Base-by-base conservation (phyloP, 2,113 vertebrate species). In the Pterocles burchelli region DNA sequence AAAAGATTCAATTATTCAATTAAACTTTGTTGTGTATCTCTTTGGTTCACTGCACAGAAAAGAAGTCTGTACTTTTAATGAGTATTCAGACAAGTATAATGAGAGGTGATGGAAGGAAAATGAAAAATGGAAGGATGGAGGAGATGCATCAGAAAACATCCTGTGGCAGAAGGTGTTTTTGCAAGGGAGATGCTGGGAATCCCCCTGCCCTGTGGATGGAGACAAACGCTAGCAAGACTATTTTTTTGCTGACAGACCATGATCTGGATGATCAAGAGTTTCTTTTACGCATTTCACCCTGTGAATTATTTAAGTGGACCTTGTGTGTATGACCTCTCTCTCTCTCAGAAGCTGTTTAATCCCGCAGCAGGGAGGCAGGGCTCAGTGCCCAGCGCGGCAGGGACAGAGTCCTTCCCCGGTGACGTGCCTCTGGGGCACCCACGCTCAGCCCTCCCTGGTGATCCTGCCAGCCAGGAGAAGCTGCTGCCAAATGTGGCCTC, bases 401-500 rank as follows among this genome's bases (percentile, higher is more conserved):
- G 77, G 67, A 36, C 58, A 3, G 14, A 0, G 7, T 21, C 63
- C 22, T 8, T 25, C 63, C 34, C 62, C 14, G 7, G 24, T 13
- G 81, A 65, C 0, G 0, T 4, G 1, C 18, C 31, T 14, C 46
- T 2, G 1, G 31, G 31, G 12, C 6, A 5, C 51, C 68, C 7
- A 0, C 7, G 2, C 81, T 78, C 63, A 8, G 26, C 36, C n/a
- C 51, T 45, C 68, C 13, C 3, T 15, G 36, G 20, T 45, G 29
- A 82, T 52, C 49, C 81, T 45, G 4, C 0, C 0, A 70, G 22
- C 59, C 76, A 77, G 59, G 19, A 92, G 4, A 28, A 66, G 73
- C 68, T 4, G 1, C 84, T 89, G 87, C 74, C 57, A 81, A 74
- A 25, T 5, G 31, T 41, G 45, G 65, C 38, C 52, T 87, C 80